Evolutionary conservation across 2,113 vertebrate genomes (phyloP).

Genomic region (Scopus umbretta): DNA sequence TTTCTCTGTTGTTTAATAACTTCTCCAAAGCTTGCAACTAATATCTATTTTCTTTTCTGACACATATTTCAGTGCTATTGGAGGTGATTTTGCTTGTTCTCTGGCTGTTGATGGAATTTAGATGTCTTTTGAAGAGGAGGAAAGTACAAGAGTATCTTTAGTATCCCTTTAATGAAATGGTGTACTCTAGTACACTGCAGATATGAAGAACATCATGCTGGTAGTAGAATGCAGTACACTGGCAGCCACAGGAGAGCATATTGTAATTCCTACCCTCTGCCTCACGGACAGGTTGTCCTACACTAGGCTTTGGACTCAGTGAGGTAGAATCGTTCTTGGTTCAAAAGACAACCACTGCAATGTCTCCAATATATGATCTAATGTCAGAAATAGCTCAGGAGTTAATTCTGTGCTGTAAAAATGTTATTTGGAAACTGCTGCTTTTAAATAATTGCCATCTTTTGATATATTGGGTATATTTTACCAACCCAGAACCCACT

Average conservation of each 20-base stretch:
- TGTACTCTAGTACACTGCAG: background rate
- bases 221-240: background rate
- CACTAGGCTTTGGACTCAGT: background rate
- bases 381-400: background rate
- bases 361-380: background rate
- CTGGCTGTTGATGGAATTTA: background rate
- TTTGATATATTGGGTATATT: background rate
- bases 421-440: background rate
- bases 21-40: background rate
- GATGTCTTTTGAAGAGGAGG: background rate
- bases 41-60: background rate
- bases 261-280: background rate
- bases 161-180: background rate
- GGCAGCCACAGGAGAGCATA: background rate
- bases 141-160: background rate
- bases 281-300: background rate
- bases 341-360: background rate
- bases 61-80: background rate
- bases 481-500: background rate
- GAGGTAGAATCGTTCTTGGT: background rate
- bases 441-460: slow-evolving; percentile 4
- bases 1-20: background rate
- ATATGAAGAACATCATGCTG: background rate
- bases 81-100: background rate
- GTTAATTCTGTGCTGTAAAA: background rate